A percentile compares a stretch with the other conserved stretches of the same genome.
Evolutionary conservation across 1,140 invertebrate species (phyloP).

Genomic region (Pseudomyrmex pallidus): DNA sequence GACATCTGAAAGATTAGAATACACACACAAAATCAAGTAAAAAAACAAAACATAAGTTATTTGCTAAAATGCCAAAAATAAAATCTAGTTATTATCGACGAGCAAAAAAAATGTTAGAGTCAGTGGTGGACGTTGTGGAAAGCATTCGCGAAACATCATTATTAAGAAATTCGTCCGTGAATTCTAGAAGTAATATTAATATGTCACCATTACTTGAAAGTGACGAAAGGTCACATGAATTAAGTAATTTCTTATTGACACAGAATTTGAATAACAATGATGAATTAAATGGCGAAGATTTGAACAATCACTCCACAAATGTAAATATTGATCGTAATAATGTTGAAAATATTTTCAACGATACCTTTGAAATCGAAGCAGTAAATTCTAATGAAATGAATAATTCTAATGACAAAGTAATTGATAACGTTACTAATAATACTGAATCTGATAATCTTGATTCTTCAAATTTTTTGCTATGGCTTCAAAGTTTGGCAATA

Average conservation of each 20-base stretch:
- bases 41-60: too few species aligned
- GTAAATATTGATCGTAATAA: neutral
- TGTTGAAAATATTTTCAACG: neutral
- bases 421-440: neutral
- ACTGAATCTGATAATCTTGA: neutral
- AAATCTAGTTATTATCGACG: neutral
- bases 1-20: too few species aligned
- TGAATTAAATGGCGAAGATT: neutral
- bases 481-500: neutral
- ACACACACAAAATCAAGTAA: too few species aligned
- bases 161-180: neutral
- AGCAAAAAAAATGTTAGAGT: neutral
- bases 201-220: too few species aligned
- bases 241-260: neutral
- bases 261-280: neutral
- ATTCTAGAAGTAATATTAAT: neutral
- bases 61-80: slow-evolving; percentile 11
- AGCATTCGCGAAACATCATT: neutral
- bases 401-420: neutral
- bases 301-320: neutral
- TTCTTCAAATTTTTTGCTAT: neutral
- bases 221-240: neutral
- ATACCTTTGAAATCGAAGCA: neutral
- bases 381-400: neutral
- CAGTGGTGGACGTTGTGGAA: neutral